Evolutionary conservation across 2,888 invertebrate genomes (phyloP).

Genomic region (Synergus itoensis): DNA sequence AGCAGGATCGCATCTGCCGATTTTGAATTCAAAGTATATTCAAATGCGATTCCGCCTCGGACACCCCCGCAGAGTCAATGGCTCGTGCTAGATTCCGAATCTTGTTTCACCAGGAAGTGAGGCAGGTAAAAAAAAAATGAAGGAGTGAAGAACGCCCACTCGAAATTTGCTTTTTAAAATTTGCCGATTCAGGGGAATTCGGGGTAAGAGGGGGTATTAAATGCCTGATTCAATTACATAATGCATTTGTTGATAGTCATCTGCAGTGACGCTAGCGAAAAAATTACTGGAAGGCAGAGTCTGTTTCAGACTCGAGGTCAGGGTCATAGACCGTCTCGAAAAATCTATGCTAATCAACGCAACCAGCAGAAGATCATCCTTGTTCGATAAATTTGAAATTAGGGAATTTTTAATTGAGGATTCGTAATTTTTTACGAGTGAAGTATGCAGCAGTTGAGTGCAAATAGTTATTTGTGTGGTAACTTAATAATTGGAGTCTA

Average conservation of each 20-base stretch:
- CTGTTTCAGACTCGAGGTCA: slow-evolving; percentile 31
- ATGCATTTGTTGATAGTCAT: slow-evolving; percentile 25
- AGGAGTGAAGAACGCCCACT: slow-evolving; percentile 5
- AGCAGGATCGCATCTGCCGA: slow-evolving; percentile 26
- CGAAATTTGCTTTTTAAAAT: slow-evolving; percentile 38
- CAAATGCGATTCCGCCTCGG: slow-evolving; percentile 26
- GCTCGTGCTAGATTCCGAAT: slow-evolving; percentile 28
- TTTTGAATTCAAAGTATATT: slow-evolving; percentile 33
- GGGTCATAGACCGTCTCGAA: slow-evolving; percentile 33
- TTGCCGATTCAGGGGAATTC: background rate
- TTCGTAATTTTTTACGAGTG: no score
- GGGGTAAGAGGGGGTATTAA: background rate
- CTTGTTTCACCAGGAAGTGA: background rate
- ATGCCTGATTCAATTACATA: slow-evolving; percentile 32
- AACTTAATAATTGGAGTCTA: no score
- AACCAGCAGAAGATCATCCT: background rate
- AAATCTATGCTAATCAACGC: slow-evolving; percentile 9
- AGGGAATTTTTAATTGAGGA: background rate
- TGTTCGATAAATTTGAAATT: background rate
- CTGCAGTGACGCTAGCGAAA: slow-evolving; percentile 19
- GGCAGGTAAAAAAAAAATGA: background rate
- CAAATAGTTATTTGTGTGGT: no score
- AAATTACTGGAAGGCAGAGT: background rate
- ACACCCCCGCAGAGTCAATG: slow-evolving; percentile 26
- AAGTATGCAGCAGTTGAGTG: no score